phyloP scores from a whole-genome alignment of 1,140 invertebrate species.

The Coptotermes formosanus region DNA sequence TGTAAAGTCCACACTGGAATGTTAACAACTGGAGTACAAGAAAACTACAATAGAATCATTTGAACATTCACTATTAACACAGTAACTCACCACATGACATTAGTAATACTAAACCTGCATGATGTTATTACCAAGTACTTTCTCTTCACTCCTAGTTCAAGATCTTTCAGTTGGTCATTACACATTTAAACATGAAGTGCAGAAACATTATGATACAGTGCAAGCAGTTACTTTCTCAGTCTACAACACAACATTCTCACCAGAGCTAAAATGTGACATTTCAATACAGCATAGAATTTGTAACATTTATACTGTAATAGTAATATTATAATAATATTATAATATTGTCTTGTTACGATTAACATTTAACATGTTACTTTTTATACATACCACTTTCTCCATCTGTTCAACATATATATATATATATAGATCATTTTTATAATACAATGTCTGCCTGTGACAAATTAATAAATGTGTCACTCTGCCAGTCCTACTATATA shows the following conservation, averaged over 20 bases:
- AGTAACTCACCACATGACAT: background rate
- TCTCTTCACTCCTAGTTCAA: background rate
- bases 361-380: slow-evolving; percentile 27
- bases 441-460: background rate
- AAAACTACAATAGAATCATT: background rate
- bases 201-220: slow-evolving; percentile 10
- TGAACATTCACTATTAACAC: background rate
- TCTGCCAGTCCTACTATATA: background rate
- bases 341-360: slow-evolving; percentile 26
- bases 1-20: background rate
- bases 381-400: slow-evolving; percentile 5
- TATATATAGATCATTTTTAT: slow-evolving; percentile 20
- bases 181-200: slow-evolving; percentile 3
- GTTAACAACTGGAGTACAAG: background rate
- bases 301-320: background rate
- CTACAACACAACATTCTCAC: slow-evolving; percentile 7
- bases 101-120: background rate
- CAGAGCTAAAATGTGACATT: slow-evolving; percentile 2
- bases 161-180: background rate
- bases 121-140: background rate
- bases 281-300: slow-evolving; percentile 9
- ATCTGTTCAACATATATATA: slow-evolving; percentile 5
- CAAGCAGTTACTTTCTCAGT: background rate
- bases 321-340: background rate
- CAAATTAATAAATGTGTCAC: slow-evolving; percentile 8